These are phyloP conservation scores for Tympanoctomys barrerae DNA, from an alignment of 2,797 vertebrate species.

Conservation along the genomic window DNA sequence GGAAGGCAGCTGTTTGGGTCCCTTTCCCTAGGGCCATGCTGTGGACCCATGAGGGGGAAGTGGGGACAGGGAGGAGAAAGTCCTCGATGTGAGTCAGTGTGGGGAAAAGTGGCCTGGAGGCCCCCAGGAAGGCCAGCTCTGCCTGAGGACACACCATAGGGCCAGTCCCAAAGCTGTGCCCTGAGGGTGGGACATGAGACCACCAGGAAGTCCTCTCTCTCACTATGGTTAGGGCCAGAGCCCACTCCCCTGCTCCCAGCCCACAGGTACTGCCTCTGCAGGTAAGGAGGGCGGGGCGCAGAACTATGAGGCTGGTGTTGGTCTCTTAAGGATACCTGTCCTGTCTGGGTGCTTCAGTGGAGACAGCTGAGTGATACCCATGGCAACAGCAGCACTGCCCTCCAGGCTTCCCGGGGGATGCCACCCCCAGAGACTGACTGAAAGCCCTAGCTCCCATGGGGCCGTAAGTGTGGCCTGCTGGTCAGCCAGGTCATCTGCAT, in stretches of 20 bases:
- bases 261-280: background rate
- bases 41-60: background rate
- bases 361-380: background rate
- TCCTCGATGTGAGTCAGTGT: accelerated
- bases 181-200: too few relatives aligned
- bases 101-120: background rate
- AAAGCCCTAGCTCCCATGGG: background rate
- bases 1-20: background rate
- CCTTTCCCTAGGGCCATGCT: background rate
- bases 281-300: too few relatives aligned
- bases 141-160: accelerated
- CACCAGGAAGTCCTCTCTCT: background rate
- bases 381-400: too few relatives aligned
- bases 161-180: background rate
- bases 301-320: background rate
- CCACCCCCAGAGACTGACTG: accelerated
- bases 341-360: too few relatives aligned
- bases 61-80: too few relatives aligned
- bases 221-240: too few relatives aligned
- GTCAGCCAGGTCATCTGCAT: background rate
- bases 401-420: background rate
- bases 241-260: background rate
- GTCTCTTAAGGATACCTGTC: background rate
- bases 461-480: too few relatives aligned
- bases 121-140: background rate